Percentiles rank a stretch among this genome's conserved stretches.
Evolutionary conservation across 2,113 vertebrate genomes (phyloP).

Genomic region (Mus musculus): GRCm39 chr2:102028001-102028500

Average conservation of each 20-base stretch:
- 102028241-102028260: background rate
- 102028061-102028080: background rate
- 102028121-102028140: background rate
- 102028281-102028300: background rate
- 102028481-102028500: slow-evolving; percentile 39
- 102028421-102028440: slow-evolving; percentile 1
- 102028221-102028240: background rate
- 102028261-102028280: too few species aligned
- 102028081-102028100: background rate
- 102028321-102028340: background rate
- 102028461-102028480: slow-evolving; percentile 41
- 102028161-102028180: background rate
- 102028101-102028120: background rate
- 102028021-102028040: background rate
- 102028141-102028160: background rate
- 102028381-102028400: background rate
- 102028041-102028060: background rate
- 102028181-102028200: background rate
- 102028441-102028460: background rate
- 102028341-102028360: background rate
- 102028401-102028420: background rate
- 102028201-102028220: background rate
- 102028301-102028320: background rate
- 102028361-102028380: background rate
- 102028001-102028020: background rate